Conservation (phyloP, 1,140 invertebrate species). For the Magallana ariakensis region DNA sequence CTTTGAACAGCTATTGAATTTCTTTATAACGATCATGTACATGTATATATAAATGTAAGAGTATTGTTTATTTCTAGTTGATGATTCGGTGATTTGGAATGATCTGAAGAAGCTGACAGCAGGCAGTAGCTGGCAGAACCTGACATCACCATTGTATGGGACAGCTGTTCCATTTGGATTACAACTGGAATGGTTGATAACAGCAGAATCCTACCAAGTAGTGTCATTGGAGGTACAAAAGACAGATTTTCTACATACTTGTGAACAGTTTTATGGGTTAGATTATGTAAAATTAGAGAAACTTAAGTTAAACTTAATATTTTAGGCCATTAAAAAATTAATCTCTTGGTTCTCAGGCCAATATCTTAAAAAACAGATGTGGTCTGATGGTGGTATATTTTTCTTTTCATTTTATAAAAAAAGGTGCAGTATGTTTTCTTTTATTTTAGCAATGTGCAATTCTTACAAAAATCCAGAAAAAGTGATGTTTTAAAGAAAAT, state of each 20-base stretch:
- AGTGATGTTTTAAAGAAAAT: too few species aligned
- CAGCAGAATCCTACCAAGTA: not conserved
- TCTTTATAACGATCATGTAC: too few species aligned
- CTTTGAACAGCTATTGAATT: too few species aligned
- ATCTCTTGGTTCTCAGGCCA: too few species aligned
- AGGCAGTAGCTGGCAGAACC: not conserved
- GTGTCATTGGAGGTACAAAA: slow-evolving; percentile 37
- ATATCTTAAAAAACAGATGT: too few species aligned
- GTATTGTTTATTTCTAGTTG: not conserved
- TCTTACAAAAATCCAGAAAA: too few species aligned
- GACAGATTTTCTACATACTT: too few species aligned
- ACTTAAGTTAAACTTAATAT: not conserved
- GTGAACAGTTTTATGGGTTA: not conserved
- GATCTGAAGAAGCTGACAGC: slow-evolving; percentile 26
- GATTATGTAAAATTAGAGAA: not conserved
- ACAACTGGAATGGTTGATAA: slow-evolving; percentile 42
- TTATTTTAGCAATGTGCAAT: too few species aligned
- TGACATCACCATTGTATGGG: slow-evolving; percentile 41
- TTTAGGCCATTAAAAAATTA: not conserved
- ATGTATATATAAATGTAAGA: too few species aligned
- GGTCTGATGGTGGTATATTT: too few species aligned
- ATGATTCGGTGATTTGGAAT: slow-evolving; percentile 37
- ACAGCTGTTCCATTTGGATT: slow-evolving; percentile 9
- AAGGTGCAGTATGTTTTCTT: too few species aligned
- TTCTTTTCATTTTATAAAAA: too few species aligned